These are phyloP conservation scores for Adelognathus sp. DNA, from an alignment of 2,888 invertebrate genomes.

Conservation along the genomic window DNA sequence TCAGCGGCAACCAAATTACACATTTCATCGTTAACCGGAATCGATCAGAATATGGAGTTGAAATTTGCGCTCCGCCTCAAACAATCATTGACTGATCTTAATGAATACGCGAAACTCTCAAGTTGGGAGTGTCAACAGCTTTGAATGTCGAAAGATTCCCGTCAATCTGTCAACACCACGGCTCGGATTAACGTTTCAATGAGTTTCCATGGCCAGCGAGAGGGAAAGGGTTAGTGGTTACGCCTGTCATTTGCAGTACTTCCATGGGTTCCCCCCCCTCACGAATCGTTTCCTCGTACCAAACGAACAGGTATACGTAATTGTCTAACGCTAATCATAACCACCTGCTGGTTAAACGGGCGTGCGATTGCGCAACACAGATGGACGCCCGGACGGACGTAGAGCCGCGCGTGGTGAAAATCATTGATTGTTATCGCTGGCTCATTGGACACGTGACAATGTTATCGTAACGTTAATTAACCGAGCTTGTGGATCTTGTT, in stretches of 20 bases:
- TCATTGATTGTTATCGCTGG: conserved; percentile 7
- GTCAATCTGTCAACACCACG: background rate
- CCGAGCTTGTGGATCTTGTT: background rate
- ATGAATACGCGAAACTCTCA: background rate
- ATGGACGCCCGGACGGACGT: background rate
- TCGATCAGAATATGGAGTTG: no score
- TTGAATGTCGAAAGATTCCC: background rate
- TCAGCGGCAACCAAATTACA: background rate
- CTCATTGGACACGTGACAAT: conserved; percentile 9
- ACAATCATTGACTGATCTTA: no score
- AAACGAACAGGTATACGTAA: background rate
- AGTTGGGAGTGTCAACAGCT: no score
- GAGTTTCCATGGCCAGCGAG: background rate
- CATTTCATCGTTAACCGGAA: background rate
- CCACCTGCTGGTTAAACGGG: background rate
- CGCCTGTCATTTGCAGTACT: conserved; percentile 22
- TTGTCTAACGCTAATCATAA: conserved; percentile 16
- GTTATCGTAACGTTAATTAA: conserved; percentile 16
- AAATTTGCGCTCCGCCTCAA: background rate
- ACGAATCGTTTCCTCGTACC: background rate
- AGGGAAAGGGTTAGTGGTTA: conserved; percentile 1
- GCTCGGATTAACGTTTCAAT: background rate
- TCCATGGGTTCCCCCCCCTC: background rate
- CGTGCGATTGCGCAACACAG: background rate
- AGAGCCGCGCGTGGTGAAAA: background rate